Evolutionary conservation across 2,113 vertebrate species (phyloP).

Genomic region (Mirounga angustirostris): DNA sequence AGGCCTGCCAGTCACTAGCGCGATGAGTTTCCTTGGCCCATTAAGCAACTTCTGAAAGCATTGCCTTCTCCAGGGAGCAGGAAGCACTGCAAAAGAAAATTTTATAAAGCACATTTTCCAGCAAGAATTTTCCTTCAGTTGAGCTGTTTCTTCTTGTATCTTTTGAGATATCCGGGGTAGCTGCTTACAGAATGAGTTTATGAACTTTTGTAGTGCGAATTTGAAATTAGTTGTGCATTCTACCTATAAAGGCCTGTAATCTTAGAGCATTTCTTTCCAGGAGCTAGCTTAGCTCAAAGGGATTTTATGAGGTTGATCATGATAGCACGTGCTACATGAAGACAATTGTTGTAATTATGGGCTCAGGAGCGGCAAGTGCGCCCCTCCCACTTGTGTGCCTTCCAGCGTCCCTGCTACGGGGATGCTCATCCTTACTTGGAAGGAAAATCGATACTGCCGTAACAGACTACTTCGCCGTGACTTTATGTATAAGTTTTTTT

Average conservation of each 20-base stretch:
- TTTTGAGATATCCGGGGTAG: slow-evolving; percentile 45
- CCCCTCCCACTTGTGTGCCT: slow-evolving; percentile 8
- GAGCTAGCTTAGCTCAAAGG: slow-evolving; percentile 59
- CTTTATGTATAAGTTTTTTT: neutral
- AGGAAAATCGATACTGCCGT: neutral
- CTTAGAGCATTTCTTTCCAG: slow-evolving; percentile 34
- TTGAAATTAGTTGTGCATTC: slow-evolving; percentile 66
- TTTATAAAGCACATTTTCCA: slow-evolving; percentile 59
- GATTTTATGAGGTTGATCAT: slow-evolving; percentile 61
- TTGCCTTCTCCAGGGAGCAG: slow-evolving; percentile 42
- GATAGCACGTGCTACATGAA: slow-evolving; percentile 31
- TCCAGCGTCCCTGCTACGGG: neutral
- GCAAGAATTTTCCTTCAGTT: slow-evolving; percentile 38
- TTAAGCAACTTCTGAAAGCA: slow-evolving; percentile 58
- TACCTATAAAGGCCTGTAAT: slow-evolving; percentile 44
- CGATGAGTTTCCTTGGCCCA: slow-evolving; percentile 56
- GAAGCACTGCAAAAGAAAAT: slow-evolving; percentile 54
- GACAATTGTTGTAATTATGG: slow-evolving; percentile 34
- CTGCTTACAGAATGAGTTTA: neutral
- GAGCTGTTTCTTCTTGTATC: slow-evolving; percentile 60
- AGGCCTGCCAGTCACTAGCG: neutral
- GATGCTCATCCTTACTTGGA: slow-evolving; percentile 40
- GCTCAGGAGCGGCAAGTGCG: neutral
- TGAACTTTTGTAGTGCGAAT: slow-evolving; percentile 48
- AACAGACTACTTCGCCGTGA: slow-evolving; percentile 36